These are phyloP conservation scores for Ramphastos sulfuratus DNA, from an alignment of 2,113 vertebrate genomes.

Conservation along the genomic window DNA sequence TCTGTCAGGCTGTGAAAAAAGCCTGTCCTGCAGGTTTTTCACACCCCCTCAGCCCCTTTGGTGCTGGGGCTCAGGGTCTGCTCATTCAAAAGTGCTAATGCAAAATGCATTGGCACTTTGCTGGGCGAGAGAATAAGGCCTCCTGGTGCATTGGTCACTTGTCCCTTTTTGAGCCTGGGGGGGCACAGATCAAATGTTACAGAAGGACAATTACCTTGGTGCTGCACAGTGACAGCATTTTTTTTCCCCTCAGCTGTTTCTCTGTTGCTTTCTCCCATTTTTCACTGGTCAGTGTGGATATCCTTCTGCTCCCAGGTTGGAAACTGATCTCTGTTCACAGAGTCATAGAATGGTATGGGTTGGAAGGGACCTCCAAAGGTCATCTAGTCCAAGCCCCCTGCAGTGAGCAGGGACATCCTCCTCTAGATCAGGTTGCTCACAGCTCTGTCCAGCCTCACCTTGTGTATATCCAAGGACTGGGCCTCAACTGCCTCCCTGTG, in stretches of 20 bases:
- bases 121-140: neutral
- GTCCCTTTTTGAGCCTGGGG: neutral
- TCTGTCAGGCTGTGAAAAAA: slow-evolving; percentile 16
- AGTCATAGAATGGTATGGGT: too few species aligned
- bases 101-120: slow-evolving; percentile 66
- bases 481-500: too few species aligned
- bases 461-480: too few species aligned
- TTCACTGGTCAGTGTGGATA: neutral
- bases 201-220: neutral
- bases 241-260: neutral
- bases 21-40: slow-evolving; percentile 46
- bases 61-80: neutral
- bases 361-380: too few species aligned
- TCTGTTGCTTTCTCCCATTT: neutral
- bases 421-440: too few species aligned
- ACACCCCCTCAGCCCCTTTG: neutral
- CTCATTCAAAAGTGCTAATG: slow-evolving; percentile 46
- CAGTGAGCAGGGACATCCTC: too few species aligned
- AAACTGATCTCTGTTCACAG: neutral
- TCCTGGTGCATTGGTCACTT: neutral
- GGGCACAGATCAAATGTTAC: neutral
- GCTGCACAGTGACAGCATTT: neutral
- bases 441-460: too few species aligned
- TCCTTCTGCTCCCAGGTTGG: neutral
- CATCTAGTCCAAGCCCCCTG: too few species aligned